phyloP scores from a whole-genome alignment of 1,140 invertebrate species.

The Cotesia chilonis region DNA sequence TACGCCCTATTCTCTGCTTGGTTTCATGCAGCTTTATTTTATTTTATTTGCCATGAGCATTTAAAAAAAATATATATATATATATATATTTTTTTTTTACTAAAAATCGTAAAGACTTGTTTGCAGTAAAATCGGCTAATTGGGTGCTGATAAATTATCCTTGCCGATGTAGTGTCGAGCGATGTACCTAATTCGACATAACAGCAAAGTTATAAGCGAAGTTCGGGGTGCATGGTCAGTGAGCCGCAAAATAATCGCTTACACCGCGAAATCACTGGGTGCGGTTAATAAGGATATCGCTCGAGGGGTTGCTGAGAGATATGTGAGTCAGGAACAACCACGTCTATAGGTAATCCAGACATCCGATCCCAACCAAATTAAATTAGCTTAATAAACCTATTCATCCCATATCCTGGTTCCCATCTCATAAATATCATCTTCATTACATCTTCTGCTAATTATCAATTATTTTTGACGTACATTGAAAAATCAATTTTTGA shows the following conservation, averaged over 20 bases:
- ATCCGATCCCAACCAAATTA: neutral
- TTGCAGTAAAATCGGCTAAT: conserved; percentile 4
- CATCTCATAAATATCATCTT: too few relatives aligned
- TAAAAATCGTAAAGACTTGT: too few relatives aligned
- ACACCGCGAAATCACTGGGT: conserved; percentile 52
- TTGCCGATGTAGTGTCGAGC: conserved; percentile 42
- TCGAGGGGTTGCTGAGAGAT: conserved; percentile 32
- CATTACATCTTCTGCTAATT: too few relatives aligned
- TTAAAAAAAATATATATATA: too few relatives aligned
- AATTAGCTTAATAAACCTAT: too few relatives aligned
- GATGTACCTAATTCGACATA: conserved; percentile 52
- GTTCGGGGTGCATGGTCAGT: conserved; percentile 39
- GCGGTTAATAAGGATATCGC: conserved; percentile 60
- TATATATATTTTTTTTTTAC: too few relatives aligned
- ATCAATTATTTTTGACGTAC: too few relatives aligned
- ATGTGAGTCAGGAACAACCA: neutral
- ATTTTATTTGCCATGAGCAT: too few relatives aligned
- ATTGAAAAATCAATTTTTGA: too few relatives aligned
- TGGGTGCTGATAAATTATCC: conserved; percentile 46
- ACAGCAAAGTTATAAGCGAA: neutral
- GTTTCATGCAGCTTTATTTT: neutral
- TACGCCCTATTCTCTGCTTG: neutral
- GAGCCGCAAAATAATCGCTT: conserved; percentile 54
- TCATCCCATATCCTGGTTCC: too few relatives aligned
- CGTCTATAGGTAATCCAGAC: neutral